phyloP scores from a whole-genome alignment of 2,797 vertebrate species.

The Mus caroli region DNA sequence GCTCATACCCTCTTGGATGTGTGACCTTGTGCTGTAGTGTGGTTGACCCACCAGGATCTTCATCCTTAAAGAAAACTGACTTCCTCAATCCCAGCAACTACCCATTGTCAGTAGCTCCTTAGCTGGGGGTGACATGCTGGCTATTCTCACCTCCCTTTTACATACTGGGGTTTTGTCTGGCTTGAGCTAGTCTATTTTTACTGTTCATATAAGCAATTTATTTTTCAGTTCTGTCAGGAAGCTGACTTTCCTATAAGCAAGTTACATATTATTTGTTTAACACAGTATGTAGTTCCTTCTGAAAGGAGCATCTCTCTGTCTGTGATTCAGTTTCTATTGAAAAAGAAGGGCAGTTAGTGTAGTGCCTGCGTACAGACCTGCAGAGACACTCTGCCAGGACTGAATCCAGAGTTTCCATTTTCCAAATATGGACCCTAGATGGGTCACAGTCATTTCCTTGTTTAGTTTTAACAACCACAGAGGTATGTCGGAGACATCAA shows the following conservation, averaged over 20 bases:
- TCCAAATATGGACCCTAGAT: too few species aligned
- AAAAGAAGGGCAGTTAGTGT: neutral
- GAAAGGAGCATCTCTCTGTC: neutral
- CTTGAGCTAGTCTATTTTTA: neutral
- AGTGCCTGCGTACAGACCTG: too few species aligned
- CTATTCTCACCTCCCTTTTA: neutral
- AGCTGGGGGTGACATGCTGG: neutral
- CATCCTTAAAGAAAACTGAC: neutral
- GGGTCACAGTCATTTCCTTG: neutral
- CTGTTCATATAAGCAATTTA: neutral
- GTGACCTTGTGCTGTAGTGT: too few species aligned
- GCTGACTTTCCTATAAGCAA: slow-evolving; percentile 71
- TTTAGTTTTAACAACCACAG: neutral
- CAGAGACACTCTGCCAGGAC: neutral
- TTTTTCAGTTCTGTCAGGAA: slow-evolving; percentile 84
- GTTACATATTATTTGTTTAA: slow-evolving; percentile 35
- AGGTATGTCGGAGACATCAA: neutral
- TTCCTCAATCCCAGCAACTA: neutral
- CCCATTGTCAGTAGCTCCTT: neutral
- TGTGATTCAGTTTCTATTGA: neutral
- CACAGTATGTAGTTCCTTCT: slow-evolving; percentile 18
- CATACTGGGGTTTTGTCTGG: neutral
- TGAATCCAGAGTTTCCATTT: neutral
- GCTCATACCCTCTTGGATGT: neutral
- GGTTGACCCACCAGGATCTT: neutral